Evolutionary conservation across 2,797 vertebrate genomes (phyloP).

Genomic region (Ctenopoma kingsleyae): DNA sequence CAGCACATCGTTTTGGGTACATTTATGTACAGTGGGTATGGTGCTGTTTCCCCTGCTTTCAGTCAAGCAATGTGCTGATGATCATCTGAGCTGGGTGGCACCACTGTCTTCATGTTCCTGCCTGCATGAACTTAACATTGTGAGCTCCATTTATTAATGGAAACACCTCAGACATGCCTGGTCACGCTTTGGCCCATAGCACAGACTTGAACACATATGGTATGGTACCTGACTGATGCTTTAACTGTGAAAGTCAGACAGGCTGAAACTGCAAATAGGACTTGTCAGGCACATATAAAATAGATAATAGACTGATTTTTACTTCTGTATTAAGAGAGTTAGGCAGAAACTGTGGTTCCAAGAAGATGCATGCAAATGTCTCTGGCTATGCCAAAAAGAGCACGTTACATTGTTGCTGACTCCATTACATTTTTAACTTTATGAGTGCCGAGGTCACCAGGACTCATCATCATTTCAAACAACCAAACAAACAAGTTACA

Average conservation of each 20-base stretch:
- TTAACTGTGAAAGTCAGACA: conserved; percentile 12
- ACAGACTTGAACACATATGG: background rate
- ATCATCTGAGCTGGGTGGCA: background rate
- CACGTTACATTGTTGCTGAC: background rate
- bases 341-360: background rate
- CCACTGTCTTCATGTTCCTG: conserved; percentile 1
- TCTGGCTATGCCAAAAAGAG: background rate
- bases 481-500: background rate
- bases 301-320: background rate
- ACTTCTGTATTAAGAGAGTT: background rate
- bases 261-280: conserved; percentile 17
- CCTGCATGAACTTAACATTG: background rate
- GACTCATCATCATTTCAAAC: background rate
- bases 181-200: conserved; percentile 9
- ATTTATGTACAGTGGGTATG: too few species aligned
- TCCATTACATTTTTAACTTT: background rate
- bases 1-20: background rate
- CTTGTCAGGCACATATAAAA: background rate
- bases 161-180: conserved; percentile 21
- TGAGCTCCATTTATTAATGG: conserved; percentile 21
- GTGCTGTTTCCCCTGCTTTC: too few species aligned
- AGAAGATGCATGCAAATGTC: background rate
- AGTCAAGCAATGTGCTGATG: too few species aligned
- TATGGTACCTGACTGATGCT: background rate
- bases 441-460: background rate